Conservation (phyloP, 2,797 vertebrate species). For the Myoxocephalus aenaeus region DNA sequence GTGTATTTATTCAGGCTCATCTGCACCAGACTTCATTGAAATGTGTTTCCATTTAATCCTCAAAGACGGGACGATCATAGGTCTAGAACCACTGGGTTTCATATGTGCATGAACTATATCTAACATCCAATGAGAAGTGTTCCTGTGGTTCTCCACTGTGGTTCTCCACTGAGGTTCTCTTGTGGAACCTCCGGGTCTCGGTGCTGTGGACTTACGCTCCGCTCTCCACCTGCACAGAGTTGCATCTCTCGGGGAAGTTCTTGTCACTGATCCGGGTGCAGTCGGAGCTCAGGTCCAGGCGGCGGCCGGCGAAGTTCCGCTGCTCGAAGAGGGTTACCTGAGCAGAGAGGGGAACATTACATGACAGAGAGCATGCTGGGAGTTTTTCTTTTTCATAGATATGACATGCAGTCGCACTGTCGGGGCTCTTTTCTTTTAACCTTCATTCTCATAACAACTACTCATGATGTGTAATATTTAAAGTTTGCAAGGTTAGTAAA, state of each 20-base stretch:
- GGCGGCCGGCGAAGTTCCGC: slow-evolving; percentile 84
- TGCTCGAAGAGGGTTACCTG: slow-evolving; percentile 89
- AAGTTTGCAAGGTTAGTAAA: neutral
- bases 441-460: neutral
- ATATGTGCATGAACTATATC: neutral
- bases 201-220: slow-evolving; percentile 81
- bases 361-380: too few relatives aligned
- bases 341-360: neutral
- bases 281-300: slow-evolving; percentile 84
- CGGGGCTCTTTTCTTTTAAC: neutral
- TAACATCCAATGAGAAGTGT: too few relatives aligned
- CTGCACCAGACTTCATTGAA: neutral
- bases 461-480: neutral
- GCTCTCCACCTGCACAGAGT: slow-evolving; percentile 87
- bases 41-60: neutral
- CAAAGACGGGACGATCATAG: too few relatives aligned
- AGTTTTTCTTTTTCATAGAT: too few relatives aligned
- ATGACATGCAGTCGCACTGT: too few relatives aligned
- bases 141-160: too few relatives aligned
- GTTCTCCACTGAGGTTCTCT: too few relatives aligned
- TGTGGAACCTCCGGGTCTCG: too few relatives aligned
- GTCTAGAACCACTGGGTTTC: neutral
- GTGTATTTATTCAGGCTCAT: neutral
- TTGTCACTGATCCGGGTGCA: slow-evolving; percentile 82
- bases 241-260: slow-evolving; percentile 87